Conservation (phyloP, 2,888 invertebrate species). For the Macrosoma leucophasiata region DNA sequence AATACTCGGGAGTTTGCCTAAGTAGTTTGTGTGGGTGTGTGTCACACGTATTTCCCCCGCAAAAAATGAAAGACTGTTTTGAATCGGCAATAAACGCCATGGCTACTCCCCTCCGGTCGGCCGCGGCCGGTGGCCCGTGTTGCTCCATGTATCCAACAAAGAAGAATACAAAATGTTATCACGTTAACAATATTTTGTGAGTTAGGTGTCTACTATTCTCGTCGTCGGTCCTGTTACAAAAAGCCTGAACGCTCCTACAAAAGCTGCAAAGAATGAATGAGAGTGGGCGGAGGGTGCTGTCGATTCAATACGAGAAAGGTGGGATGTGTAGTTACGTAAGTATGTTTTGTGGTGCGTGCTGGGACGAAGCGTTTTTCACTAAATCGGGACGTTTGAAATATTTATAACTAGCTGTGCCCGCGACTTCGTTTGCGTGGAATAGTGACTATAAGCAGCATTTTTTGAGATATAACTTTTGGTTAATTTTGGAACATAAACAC, state of each 20-base stretch:
- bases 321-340: constrained; percentile 63
- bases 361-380: constrained; percentile 25
- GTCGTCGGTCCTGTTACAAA: constrained; percentile 56
- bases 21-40: neutral
- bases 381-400: constrained; percentile 20
- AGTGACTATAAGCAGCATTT: too few relatives aligned
- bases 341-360: constrained; percentile 61
- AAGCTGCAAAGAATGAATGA: constrained; percentile 69
- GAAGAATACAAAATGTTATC: constrained; percentile 43
- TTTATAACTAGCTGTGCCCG: too few relatives aligned
- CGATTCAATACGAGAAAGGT: constrained; percentile 62
- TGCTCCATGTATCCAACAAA: constrained; percentile 26
- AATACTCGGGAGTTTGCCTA: too few relatives aligned
- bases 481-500: too few relatives aligned
- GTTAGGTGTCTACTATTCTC: constrained; percentile 63
- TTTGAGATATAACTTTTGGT: too few relatives aligned
- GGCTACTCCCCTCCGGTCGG: too few relatives aligned
- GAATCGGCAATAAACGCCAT: too few relatives aligned
- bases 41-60: too few relatives aligned
- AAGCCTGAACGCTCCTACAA: constrained; percentile 63
- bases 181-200: constrained; percentile 64
- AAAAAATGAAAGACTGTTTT: too few relatives aligned
- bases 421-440: too few relatives aligned
- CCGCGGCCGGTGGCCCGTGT: too few relatives aligned
- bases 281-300: constrained; percentile 45